Percentiles rank a stretch among this genome's conserved stretches.
Evolutionary conservation across 2,888 invertebrate species (phyloP).

Genomic region (Monoplex corrugatus): DNA sequence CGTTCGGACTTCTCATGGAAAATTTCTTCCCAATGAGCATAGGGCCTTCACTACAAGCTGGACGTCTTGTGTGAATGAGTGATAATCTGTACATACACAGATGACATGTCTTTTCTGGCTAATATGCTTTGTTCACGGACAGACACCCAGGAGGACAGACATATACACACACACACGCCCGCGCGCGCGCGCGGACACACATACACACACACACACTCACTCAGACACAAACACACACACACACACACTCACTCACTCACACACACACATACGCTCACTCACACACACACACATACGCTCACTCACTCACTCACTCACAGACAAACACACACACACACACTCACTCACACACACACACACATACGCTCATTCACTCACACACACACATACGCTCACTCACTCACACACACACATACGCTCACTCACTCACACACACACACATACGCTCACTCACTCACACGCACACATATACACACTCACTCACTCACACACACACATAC

Average conservation of each 20-base stretch:
- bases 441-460: background rate
- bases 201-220: background rate
- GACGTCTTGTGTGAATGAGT: too few relatives aligned
- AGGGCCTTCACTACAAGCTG: too few relatives aligned
- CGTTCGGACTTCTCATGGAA: too few relatives aligned
- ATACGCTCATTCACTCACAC: background rate
- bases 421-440: slow-evolving; percentile 11
- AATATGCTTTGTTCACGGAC: too few relatives aligned
- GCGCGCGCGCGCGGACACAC: too few relatives aligned
- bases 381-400: background rate
- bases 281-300: background rate
- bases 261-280: background rate
- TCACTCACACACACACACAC: background rate
- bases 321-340: slow-evolving; percentile 1
- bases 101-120: too few relatives aligned
- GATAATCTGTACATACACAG: too few relatives aligned
- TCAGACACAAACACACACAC: background rate
- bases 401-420: background rate
- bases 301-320: background rate
- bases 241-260: background rate
- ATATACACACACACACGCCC: too few relatives aligned
- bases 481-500: background rate
- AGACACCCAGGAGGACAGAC: background rate
- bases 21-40: too few relatives aligned
- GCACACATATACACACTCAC: background rate